These are phyloP conservation scores for Ispidina picta DNA, from an alignment of 2,797 vertebrate species.

Conservation along the genomic window DNA sequence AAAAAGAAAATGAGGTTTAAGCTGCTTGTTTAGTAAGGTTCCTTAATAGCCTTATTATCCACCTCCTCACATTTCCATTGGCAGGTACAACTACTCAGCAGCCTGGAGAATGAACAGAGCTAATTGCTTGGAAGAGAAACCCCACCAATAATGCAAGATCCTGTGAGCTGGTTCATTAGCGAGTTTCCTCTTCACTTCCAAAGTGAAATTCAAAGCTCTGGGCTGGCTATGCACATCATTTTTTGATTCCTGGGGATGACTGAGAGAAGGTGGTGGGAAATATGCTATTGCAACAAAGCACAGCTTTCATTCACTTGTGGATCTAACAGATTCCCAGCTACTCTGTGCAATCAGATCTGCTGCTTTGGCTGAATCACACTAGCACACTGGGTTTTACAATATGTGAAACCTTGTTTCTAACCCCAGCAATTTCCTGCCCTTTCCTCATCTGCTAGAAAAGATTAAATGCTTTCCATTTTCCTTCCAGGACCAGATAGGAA, in stretches of 20 bases:
- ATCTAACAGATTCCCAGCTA: conserved; percentile 5
- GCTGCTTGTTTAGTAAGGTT: not conserved
- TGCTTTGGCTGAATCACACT: conserved; percentile 32
- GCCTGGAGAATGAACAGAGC: not conserved
- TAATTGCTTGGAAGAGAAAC: conserved; percentile 12
- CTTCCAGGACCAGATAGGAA: not conserved
- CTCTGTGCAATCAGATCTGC: conserved; percentile 40
- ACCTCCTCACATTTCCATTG: not conserved
- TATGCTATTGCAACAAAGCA: not conserved
- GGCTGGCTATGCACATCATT: too few species aligned
- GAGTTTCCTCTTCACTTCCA: not conserved
- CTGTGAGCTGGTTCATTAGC: not conserved
- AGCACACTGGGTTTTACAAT: not conserved
- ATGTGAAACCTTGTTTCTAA: not conserved
- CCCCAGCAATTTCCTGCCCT: not conserved
- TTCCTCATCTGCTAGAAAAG: not conserved
- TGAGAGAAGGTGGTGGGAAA: conserved; percentile 6
- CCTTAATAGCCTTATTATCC: conserved; percentile 2
- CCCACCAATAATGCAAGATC: not conserved
- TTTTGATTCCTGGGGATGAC: not conserved
- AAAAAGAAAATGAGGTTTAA: conserved; percentile 6
- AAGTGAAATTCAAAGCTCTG: not conserved
- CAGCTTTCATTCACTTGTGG: conserved; percentile 7
- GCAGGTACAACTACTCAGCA: not conserved
- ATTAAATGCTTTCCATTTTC: not conserved